Percentiles rank a stretch among this genome's conserved stretches.
Conservation (phyloP, 30 jellyfish, hydroid and myxozoan genomes). For the Rhopilema esculentum region DNA sequence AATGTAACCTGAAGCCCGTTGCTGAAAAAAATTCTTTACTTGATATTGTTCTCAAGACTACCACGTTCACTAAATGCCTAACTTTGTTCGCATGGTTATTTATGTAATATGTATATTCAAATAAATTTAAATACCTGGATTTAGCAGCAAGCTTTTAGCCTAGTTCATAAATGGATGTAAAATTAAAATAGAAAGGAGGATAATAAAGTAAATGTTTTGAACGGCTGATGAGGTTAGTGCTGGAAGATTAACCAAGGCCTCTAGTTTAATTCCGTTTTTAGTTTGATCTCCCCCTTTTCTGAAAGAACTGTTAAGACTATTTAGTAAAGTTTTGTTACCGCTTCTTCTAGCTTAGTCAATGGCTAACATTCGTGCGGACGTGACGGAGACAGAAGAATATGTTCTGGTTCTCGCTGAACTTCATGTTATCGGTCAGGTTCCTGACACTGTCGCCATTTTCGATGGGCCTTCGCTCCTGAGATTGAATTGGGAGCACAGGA, state of each 20-base stretch:
- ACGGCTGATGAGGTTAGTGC: too few relatives aligned
- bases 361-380: neutral
- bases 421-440: conserved; percentile 1
- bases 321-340: neutral
- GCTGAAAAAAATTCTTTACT: neutral
- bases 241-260: too few relatives aligned
- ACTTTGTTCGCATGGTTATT: too few relatives aligned
- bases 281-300: too few relatives aligned
- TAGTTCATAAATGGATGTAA: too few relatives aligned
- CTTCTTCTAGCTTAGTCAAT: neutral
- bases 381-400: conserved; percentile 1
- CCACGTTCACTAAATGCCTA: neutral
- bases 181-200: too few relatives aligned
- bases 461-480: neutral
- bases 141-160: too few relatives aligned
- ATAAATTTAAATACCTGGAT: neutral
- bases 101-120: neutral
- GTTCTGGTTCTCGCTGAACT: neutral
- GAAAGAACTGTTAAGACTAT: neutral
- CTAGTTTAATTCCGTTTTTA: too few relatives aligned
- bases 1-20: neutral
- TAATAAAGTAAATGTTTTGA: too few relatives aligned
- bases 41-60: neutral
- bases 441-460: neutral
- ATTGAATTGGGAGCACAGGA: neutral